Evolutionary conservation across 2,888 invertebrate species (phyloP), one percentile per base, ranked within the genome.

Genomic region (Euphydryas editha): DNA sequence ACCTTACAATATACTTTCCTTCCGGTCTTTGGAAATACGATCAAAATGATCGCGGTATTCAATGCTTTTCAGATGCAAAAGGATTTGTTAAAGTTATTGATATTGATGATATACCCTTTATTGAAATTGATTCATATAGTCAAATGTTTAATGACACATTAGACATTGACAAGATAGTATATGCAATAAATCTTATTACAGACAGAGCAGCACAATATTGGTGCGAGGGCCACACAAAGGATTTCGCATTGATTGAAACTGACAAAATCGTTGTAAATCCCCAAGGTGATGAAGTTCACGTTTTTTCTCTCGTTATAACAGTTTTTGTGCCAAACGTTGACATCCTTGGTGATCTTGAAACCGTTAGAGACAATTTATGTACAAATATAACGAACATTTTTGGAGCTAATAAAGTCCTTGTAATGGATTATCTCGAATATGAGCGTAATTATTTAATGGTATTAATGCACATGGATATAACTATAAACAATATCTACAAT

Each of bases 171-270:
- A 92, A 92, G 82, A 73, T 81, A 17, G 87, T 94, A 5, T 95
- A 93, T 70, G 81, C 88, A 62, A 76, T 95, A 2, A 85, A 93
- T 71, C 79, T 94, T 1, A 84, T 93, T 49, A 89, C 86, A 2
- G 86, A 94, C 49, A 88, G 91, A 67, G 92, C 94, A 0, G 95
- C 95, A 1, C 90, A 94, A 71, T 95, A 95, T 78, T 95, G 95
- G 95, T 95, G 95, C 78, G 94, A 94, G 81, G 94, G 94, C 0
- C 94, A 94, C 73, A 88, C 93, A 5, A 85, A 84, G 64, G 85
- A 93, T 68, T 93, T 94, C 74, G 81, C 90, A n/a, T 76, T 93
- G 20, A 78, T 94, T 18, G 75, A 80, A 63, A 93, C 94, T 0
- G 81, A 92, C 13, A 93, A 83, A 78, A 81, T 95, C 36, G 80